These are phyloP conservation scores for Falco rusticolus DNA, from an alignment of 2,797 vertebrate genomes.

Conservation along the genomic window DNA sequence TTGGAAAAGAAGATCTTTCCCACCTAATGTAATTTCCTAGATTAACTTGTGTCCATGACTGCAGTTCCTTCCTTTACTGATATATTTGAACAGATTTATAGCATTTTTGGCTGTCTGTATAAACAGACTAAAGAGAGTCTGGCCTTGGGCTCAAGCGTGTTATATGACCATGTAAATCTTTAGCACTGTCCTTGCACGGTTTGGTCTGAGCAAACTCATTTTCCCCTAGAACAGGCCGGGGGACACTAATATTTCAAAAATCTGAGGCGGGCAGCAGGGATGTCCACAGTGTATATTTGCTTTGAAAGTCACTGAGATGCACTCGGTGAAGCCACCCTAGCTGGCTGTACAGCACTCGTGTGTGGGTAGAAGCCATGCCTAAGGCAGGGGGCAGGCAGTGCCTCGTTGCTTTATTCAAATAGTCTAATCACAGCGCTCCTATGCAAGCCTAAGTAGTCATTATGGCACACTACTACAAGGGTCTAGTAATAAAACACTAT, in stretches of 20 bases:
- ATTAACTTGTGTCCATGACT: background rate
- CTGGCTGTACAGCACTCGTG: background rate
- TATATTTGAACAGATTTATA: background rate
- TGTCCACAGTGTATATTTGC: background rate
- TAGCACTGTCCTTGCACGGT: background rate
- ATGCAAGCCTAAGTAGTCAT: background rate
- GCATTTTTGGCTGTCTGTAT: background rate
- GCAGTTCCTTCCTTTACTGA: background rate
- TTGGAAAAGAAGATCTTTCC: background rate
- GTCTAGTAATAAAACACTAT: background rate
- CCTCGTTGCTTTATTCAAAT: background rate
- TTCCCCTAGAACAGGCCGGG: accelerated
- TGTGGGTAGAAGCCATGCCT: background rate
- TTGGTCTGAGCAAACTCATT: background rate
- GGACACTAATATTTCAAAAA: background rate
- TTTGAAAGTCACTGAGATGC: background rate
- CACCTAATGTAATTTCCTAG: background rate
- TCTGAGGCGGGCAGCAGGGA: accelerated
- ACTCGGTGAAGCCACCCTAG: background rate
- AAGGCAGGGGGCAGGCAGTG: background rate
- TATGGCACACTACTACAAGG: background rate
- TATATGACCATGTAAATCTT: background rate
- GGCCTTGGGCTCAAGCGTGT: background rate
- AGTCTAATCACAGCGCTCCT: background rate
- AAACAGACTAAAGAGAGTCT: background rate